Percentiles rank a stretch among this genome's conserved stretches.
phyloP scores from a whole-genome alignment of 2,797 vertebrate species.

The Brachyalestes nurse region DNA sequence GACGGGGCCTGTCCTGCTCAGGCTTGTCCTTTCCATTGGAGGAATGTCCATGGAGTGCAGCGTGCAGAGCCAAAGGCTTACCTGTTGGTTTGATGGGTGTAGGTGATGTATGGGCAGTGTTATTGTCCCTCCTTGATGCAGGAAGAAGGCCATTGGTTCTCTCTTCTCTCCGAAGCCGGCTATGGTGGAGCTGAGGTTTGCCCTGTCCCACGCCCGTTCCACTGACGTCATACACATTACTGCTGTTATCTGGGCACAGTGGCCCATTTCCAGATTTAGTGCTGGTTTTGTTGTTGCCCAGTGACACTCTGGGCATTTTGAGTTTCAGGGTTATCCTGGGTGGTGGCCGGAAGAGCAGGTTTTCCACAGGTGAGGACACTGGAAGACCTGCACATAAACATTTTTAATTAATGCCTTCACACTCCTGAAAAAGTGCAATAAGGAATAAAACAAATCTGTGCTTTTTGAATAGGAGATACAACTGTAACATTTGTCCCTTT shows the following conservation, averaged over 20 bases:
- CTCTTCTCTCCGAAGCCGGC: slow-evolving; percentile 78
- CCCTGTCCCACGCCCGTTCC: slow-evolving; percentile 77
- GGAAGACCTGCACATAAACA: slow-evolving; percentile 80
- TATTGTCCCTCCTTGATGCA: slow-evolving; percentile 67
- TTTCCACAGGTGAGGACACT: slow-evolving; percentile 86
- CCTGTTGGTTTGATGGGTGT: slow-evolving; percentile 75
- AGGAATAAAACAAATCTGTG: too few species aligned
- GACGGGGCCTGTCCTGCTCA: slow-evolving; percentile 74
- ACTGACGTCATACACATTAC: slow-evolving; percentile 68
- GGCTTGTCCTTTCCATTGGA: slow-evolving; percentile 85
- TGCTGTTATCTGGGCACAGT: slow-evolving; percentile 81
- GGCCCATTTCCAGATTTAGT: slow-evolving; percentile 84
- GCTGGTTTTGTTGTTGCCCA: slow-evolving; percentile 82
- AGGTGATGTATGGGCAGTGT: slow-evolving; percentile 28
- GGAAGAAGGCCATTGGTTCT: slow-evolving; percentile 81
- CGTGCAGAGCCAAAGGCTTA: slow-evolving; percentile 86
- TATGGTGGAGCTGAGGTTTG: slow-evolving; percentile 81
- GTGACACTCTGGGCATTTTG: slow-evolving; percentile 90
- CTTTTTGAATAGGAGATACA: background rate
- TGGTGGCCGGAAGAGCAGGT: slow-evolving; percentile 86
- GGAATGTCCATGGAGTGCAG: slow-evolving; percentile 86
- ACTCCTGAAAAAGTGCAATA: background rate
- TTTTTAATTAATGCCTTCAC: background rate
- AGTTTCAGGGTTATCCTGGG: slow-evolving; percentile 95
- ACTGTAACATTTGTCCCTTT: background rate